These are phyloP conservation scores for Bubalus kerabau DNA, from an alignment of 2,113 vertebrate genomes.

Conservation along the genomic window DNA sequence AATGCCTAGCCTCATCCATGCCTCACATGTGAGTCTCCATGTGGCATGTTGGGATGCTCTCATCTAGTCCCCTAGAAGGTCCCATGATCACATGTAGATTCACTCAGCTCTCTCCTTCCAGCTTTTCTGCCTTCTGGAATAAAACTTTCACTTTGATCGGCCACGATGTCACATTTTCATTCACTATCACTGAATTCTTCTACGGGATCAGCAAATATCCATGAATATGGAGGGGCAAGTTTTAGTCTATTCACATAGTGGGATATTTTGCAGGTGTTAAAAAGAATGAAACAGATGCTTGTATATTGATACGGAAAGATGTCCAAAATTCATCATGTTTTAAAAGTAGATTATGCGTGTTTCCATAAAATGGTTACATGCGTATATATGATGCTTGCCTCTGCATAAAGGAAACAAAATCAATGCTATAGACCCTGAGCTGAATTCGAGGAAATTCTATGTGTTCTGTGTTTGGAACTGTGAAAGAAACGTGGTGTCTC, in stretches of 20 bases:
- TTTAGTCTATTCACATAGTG: not conserved
- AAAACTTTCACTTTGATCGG: not conserved
- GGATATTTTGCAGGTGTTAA: not conserved
- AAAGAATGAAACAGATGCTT: not conserved
- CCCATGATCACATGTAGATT: fast-evolving
- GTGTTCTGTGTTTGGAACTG: not conserved
- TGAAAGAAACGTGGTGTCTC: not conserved
- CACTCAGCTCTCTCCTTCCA: not conserved
- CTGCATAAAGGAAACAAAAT: not conserved
- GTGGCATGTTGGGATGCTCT: not conserved
- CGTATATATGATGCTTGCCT: not conserved
- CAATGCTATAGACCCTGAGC: not conserved
- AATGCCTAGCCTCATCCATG: not conserved
- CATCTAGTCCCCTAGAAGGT: not conserved
- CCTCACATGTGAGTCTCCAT: not conserved
- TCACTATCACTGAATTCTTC: not conserved
- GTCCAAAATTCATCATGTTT: not conserved
- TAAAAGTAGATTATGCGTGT: not conserved
- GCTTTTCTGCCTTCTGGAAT: not conserved
- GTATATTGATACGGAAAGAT: not conserved
- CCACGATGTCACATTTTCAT: not conserved
- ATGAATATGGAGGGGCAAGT: not conserved
- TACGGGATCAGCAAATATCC: not conserved
- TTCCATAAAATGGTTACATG: not conserved
- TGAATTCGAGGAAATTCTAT: not conserved